A percentile compares a stretch with the other conserved stretches of the same genome.
These are phyloP conservation scores for Asarcornis scutulata DNA, from an alignment of 2,113 vertebrate genomes.

Conservation along the genomic window DNA sequence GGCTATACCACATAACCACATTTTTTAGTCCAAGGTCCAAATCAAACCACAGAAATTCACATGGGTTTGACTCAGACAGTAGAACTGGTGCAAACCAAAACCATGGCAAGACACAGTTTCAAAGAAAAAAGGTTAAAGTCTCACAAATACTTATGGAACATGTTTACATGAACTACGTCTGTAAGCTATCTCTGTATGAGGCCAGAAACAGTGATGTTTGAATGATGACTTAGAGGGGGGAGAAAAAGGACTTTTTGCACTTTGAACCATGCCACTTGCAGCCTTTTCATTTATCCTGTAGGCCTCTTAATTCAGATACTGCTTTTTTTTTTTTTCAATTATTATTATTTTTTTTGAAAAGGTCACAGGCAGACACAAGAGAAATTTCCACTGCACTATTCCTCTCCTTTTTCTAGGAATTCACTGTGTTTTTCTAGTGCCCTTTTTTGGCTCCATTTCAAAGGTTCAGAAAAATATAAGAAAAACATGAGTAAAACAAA, in stretches of 20 bases:
- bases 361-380: not conserved
- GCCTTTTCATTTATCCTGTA: not conserved
- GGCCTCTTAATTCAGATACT: not conserved
- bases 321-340: not conserved
- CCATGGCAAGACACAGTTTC: not conserved
- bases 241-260: not conserved
- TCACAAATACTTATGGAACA: not conserved
- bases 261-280: not conserved
- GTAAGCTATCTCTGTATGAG: not conserved
- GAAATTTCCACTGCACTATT: not conserved
- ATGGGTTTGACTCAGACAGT: not conserved
- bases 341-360: not conserved
- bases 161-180: not conserved
- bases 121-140: not conserved
- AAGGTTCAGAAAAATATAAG: not conserved
- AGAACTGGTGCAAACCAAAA: not conserved
- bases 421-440: not conserved
- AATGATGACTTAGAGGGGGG: not conserved
- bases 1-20: not conserved
- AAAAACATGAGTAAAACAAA: not conserved
- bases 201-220: not conserved
- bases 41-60: not conserved
- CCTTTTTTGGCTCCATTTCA: not conserved
- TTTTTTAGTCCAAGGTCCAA: not conserved
- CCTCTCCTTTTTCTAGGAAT: not conserved